Conservation (phyloP, 2,113 vertebrate species). For the Halichoeres trimaculatus region DNA sequence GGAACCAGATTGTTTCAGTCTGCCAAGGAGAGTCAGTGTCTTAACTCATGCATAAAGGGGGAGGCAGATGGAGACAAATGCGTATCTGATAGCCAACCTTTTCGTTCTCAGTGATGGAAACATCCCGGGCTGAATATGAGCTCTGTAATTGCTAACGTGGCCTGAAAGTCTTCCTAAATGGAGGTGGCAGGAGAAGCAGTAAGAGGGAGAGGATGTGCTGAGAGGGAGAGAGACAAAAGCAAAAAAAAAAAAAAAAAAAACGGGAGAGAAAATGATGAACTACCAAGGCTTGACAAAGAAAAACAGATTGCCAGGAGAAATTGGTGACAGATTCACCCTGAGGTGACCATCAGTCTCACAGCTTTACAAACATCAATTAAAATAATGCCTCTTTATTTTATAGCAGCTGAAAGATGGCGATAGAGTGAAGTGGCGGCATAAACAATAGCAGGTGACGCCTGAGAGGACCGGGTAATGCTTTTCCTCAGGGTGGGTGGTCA, state of each 20-base stretch:
- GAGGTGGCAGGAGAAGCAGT: conserved; percentile 23
- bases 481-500: conserved; percentile 73
- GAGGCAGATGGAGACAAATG: conserved; percentile 62
- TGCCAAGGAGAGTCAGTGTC: conserved; percentile 56
- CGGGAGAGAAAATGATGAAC: conserved; percentile 13
- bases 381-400: conserved; percentile 60
- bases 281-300: conserved; percentile 1
- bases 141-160: conserved; percentile 45
- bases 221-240: conserved; percentile 20
- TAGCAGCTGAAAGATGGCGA: conserved; percentile 51
- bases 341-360: conserved; percentile 46
- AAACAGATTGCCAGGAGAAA: conserved; percentile 33
- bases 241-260: conserved; percentile 12
- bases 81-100: conserved; percentile 54
- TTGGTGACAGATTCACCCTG: conserved; percentile 25
- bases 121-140: conserved; percentile 52
- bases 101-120: conserved; percentile 59
- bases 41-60: conserved; percentile 66
- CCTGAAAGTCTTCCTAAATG: conserved; percentile 32
- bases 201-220: conserved; percentile 15
- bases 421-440: conserved; percentile 53
- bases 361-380: conserved; percentile 65
- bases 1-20: conserved; percentile 40
- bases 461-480: conserved; percentile 59
- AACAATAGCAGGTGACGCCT: conserved; percentile 73